Conservation (phyloP, 2,888 invertebrate genomes). For the Ctenicera cuprea region DNA sequence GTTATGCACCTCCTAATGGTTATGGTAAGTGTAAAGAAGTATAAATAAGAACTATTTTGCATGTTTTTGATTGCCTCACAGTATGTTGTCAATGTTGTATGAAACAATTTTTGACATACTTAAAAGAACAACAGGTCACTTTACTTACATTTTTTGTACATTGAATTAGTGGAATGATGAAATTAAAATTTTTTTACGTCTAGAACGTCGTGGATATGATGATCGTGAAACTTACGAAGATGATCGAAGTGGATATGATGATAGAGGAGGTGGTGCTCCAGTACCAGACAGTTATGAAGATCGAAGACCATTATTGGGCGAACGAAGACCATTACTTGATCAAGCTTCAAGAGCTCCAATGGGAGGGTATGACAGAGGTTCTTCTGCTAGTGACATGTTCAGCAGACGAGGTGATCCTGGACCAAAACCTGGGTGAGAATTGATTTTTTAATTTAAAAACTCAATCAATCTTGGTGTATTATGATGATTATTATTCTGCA, state of each 20-base stretch:
- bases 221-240: conserved; percentile 55
- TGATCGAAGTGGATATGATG: conserved; percentile 61
- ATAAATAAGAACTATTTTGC: neutral
- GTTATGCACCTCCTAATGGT: conserved; percentile 58
- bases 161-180: no score
- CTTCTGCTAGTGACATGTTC: conserved; percentile 65
- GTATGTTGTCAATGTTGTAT: no score
- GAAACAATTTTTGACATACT: no score
- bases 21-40: conserved; percentile 55
- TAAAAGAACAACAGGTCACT: no score
- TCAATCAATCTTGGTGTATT: no score
- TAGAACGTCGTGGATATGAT: conserved; percentile 56
- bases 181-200: no score
- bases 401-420: conserved; percentile 66
- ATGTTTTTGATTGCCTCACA: no score
- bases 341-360: conserved; percentile 52
- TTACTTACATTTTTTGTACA: no score
- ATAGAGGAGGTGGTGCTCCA: conserved; percentile 53
- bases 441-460: conserved; percentile 24
- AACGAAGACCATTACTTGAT: conserved; percentile 64
- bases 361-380: conserved; percentile 57
- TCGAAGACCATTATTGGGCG: conserved; percentile 60
- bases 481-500: no score
- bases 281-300: conserved; percentile 61
- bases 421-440: conserved; percentile 62